Evolutionary conservation across 2,888 invertebrate genomes (phyloP).

Genomic region (Empis livida): DNA sequence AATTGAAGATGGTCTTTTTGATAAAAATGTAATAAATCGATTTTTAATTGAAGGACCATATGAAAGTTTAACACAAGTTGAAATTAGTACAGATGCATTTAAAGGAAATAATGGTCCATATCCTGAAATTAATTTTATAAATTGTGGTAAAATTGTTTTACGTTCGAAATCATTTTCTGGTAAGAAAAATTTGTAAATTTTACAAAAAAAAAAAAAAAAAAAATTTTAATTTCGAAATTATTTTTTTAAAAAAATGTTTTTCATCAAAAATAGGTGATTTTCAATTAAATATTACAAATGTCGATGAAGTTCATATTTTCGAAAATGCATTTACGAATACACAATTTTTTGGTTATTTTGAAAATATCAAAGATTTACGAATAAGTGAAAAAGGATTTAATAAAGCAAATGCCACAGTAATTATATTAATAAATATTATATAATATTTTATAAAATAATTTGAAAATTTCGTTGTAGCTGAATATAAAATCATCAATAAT

Average conservation of each 20-base stretch:
- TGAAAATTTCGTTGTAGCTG: constrained; percentile 17
- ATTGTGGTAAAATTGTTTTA: constrained; percentile 24
- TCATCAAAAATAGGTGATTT: constrained; percentile 22
- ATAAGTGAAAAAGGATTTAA: constrained; percentile 28
- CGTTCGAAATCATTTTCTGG: constrained; percentile 25
- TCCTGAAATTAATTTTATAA: constrained; percentile 28
- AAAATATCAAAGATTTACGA: constrained; percentile 21
- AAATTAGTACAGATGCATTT: constrained; percentile 26
- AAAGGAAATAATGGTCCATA: constrained; percentile 25
- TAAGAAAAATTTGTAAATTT: constrained; percentile 13
- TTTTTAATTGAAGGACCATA: constrained; percentile 23
- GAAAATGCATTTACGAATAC: constrained; percentile 27
- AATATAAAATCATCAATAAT: constrained; percentile 24
- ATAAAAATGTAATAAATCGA: constrained; percentile 24
- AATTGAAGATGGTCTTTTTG: constrained; percentile 24
- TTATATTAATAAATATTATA: not conserved
- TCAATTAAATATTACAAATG: constrained; percentile 25
- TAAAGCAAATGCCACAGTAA: constrained; percentile 25
- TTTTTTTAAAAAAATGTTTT: not conserved
- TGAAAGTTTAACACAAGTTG: constrained; percentile 23
- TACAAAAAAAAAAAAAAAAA: no score
- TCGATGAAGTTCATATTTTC: constrained; percentile 21
- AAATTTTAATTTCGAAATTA: not conserved
- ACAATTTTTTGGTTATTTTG: constrained; percentile 23
- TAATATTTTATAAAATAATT: not conserved